Base-by-base conservation (phyloP, 2,113 vertebrate genomes). In the Rattus rattus region DNA sequence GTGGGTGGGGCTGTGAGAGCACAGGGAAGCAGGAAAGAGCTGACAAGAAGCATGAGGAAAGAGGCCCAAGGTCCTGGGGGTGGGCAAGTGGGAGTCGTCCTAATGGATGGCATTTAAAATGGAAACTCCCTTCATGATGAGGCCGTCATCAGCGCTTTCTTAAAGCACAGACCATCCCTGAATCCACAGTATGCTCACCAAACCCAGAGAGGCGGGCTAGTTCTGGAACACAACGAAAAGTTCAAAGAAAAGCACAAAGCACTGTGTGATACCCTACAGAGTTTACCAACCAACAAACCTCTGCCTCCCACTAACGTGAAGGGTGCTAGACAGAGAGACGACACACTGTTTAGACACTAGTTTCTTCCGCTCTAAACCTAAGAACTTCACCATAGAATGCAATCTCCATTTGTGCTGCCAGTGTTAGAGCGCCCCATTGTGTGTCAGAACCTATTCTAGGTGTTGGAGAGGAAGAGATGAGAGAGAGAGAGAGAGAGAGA, bases 161-260 rank as follows among this genome's bases (percentile, higher is more conserved):
- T 95, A 90, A 95, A 92, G 81, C 88, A 39, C 61, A 33, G 87
- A 43, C 39, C 79, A 70, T n/a, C 81, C 76, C 56, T 7, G n/a
- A 93, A n/a, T 28, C 61, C 22, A 93, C 36, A 61, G 24, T 52
- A 70, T 63, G 43, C 56, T 36, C 49, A 83, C 20, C 16, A 36
- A 91, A 67, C 11, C 86, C 72, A 86, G 12, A 70, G 65, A 94
- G 85, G 19, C 7, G 30, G 17, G 79, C 86, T 43, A 75, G 88
- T 97, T 75, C 1, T 39, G 92, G 54, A 94, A 97, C 67, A 95
- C 22, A 96, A 96, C 17, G 47, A 85, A 86, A 92, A 93, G 73
- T 49, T 75, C 96, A 98, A 92, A 24, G 65, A 10, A 97, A 81
- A 86, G 79, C 59, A 87, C 65, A 94, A 95, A 39, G 75, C 10